Base-by-base conservation (phyloP, 2,888 invertebrate species). In the Helobdella robusta region DNA sequence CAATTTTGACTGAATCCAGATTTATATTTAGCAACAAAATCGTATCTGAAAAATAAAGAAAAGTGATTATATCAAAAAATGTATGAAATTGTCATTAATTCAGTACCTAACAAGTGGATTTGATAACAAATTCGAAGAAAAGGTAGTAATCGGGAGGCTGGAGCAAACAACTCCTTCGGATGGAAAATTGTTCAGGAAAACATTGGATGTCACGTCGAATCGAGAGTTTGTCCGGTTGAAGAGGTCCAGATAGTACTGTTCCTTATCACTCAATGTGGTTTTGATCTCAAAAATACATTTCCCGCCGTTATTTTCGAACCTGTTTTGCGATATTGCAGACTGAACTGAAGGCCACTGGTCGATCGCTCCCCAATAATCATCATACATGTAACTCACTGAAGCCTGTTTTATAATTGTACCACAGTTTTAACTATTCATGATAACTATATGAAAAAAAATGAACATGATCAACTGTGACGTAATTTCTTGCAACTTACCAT, bases 121-220 rank as follows among this genome's bases (percentile, higher is more conserved):
- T n/a, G 58, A 56, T 44, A 64, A 64, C 2, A 64, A 40, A 44
- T 64, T 64, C 5, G 28, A 36, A 44, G 36, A 36, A n/a, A 64
- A 32, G 40, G 20, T 36, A 40, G 30, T 23, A 30, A 23, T 36
- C 15, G 34, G 56, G 4, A 32, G 30, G 46, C 44, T 40, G 25
- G 58, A 50, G 30, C 23, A 23, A 30, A 64, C 23, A 36, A 58
- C 44, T 36, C 58, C 35, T 20, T 44, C 44, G 20, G 40, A 30
- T 11, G 64, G 58, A 36, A 40, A 23, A n/a, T 64, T 64, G 20
- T 44, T 58, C 36, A 20, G 46, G 28, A 64, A 64, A 6, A 46
- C 44, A 32, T 64, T 64, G 15, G 64, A 54, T 36, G 56, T 20
- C 5, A 64, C 23, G 28, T 58, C 46, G 36, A 64, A 18, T 28